Percentiles rank a stretch among this genome's conserved stretches.
phyloP scores from a whole-genome alignment of 1,140 invertebrate genomes.

The Drosophila fuyamai region DNA sequence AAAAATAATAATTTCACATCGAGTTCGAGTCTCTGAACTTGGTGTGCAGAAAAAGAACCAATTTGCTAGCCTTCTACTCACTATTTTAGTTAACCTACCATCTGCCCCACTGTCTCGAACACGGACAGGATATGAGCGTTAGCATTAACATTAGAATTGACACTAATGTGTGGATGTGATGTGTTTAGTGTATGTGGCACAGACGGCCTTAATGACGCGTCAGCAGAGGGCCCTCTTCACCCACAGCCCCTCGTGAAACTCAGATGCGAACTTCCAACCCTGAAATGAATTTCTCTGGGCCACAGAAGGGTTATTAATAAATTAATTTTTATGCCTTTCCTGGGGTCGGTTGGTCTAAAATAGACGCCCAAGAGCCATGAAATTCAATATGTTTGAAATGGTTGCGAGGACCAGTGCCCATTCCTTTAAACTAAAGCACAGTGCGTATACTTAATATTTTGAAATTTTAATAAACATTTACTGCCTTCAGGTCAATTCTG shows the following conservation, averaged over 20 bases:
- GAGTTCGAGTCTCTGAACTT: too few relatives aligned
- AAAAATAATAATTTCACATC: too few relatives aligned
- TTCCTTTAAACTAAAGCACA: constrained; percentile 7
- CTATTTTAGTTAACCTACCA: neutral
- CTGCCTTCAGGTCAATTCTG: constrained; percentile 30
- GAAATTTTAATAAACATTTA: constrained; percentile 39
- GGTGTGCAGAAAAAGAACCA: too few relatives aligned
- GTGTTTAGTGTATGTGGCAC: constrained; percentile 34
- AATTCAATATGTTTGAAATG: constrained; percentile 53
- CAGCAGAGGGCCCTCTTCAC: constrained; percentile 15
- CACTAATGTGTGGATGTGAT: constrained; percentile 48
- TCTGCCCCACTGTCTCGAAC: constrained; percentile 3
- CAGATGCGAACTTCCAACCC: constrained; percentile 4
- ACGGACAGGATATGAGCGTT: constrained; percentile 56
- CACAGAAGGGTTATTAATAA: constrained; percentile 76
- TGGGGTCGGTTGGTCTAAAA: constrained; percentile 29
- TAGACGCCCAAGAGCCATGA: constrained; percentile 40
- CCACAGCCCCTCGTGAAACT: constrained; percentile 8
- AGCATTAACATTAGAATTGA: constrained; percentile 64
- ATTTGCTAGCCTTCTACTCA: too few relatives aligned
- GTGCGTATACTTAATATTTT: constrained; percentile 42
- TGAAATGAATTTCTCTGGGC: neutral
- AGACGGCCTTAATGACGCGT: constrained; percentile 67
- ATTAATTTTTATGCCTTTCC: constrained; percentile 63
- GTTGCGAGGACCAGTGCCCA: neutral